phyloP scores from a whole-genome alignment of 2,888 invertebrate species.

The Bursaphelenchus okinawaensis region DNA sequence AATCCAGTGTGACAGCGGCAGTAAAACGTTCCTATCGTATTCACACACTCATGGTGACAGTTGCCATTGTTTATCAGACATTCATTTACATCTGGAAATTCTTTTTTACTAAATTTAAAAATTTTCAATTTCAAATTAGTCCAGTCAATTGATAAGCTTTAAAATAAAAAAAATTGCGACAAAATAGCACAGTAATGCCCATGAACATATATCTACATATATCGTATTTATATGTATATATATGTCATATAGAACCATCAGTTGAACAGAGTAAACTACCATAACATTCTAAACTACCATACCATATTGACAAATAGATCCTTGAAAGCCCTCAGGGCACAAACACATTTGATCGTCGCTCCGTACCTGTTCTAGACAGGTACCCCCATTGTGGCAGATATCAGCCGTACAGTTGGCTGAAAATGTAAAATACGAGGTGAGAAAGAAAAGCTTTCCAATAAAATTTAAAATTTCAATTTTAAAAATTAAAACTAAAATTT shows the following conservation, averaged over 20 bases:
- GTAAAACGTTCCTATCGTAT: slow-evolving; percentile 75
- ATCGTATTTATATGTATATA: no score
- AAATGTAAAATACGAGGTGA: slow-evolving; percentile 25
- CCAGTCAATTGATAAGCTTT: no score
- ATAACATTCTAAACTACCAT: slow-evolving; percentile 27
- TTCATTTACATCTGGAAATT: slow-evolving; percentile 75
- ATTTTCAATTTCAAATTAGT: no score
- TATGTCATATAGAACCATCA: no score
- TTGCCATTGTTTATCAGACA: slow-evolving; percentile 75
- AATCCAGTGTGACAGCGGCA: slow-evolving; percentile 80
- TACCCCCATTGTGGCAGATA: slow-evolving; percentile 61
- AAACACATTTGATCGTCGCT: slow-evolving; percentile 58
- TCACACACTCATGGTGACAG: slow-evolving; percentile 80
- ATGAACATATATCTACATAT: no score
- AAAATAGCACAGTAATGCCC: no score
- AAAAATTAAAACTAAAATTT: neutral
- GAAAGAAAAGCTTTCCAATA: neutral
- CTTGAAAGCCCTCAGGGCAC: slow-evolving; percentile 60
- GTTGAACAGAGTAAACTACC: no score
- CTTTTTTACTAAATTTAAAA: no score
- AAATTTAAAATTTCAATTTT: neutral
- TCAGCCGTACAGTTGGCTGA: slow-evolving; percentile 60
- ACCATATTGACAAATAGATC: slow-evolving; percentile 62
- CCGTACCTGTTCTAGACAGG: slow-evolving; percentile 51
- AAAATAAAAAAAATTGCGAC: no score